Percentiles rank a stretch among this genome's conserved stretches.
Evolutionary conservation across 37 sponge, comb jelly and placozoan species (phyloP).

Genomic region (Spongilla lacustris): DNA sequence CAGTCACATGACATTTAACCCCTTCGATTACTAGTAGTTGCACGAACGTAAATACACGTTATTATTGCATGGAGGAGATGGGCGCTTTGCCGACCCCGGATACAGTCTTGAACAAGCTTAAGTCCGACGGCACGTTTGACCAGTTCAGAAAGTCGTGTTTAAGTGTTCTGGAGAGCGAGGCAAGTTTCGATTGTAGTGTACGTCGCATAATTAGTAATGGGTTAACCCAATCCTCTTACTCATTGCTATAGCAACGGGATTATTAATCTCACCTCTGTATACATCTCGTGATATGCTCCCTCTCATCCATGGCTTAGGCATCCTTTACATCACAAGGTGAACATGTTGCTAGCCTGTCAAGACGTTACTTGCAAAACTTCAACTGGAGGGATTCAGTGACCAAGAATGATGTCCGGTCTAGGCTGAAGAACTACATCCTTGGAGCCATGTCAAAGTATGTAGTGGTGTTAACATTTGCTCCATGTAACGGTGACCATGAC

Average conservation of each 20-base stretch:
- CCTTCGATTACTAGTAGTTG: background rate
- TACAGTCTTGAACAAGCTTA: constrained; percentile 59
- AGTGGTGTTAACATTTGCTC: background rate
- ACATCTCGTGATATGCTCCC: background rate
- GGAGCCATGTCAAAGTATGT: constrained; percentile 59
- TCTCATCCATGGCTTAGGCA: constrained; percentile 24
- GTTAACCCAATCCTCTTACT: background rate
- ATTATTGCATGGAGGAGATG: constrained; percentile 2
- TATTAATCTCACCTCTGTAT: background rate
- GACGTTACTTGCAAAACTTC: constrained; percentile 57
- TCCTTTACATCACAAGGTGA: constrained; percentile 64
- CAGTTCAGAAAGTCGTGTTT: constrained; percentile 68
- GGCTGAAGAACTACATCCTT: constrained; percentile 43
- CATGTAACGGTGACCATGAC: too few relatives aligned
- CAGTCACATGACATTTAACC: constrained; percentile 22
- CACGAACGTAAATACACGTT: too few relatives aligned
- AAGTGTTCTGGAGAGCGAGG: constrained; percentile 59
- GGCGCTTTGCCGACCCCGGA: constrained; percentile 42
- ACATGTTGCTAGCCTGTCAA: constrained; percentile 54
- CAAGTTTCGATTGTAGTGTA: background rate
- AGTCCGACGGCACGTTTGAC: constrained; percentile 75
- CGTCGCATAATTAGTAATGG: background rate
- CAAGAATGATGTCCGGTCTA: constrained; percentile 63
- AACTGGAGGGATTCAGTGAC: constrained; percentile 48
- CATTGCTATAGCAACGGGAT: background rate